Evolutionary conservation across 2,113 vertebrate species (phyloP).

Genomic region (Corythornis madagascariensis): DNA sequence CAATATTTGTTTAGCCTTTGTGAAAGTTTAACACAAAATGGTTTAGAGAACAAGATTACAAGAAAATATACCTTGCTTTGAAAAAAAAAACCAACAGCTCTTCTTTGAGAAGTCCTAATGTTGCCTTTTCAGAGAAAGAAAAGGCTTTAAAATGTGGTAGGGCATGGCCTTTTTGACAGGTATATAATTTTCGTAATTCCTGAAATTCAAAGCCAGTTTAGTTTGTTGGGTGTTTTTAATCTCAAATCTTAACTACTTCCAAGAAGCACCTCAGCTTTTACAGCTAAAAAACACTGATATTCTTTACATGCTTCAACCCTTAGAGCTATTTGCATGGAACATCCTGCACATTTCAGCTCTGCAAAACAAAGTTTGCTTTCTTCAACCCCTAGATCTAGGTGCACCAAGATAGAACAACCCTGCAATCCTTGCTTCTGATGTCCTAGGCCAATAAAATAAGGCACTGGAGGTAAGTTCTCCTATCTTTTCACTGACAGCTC

Average conservation of each 20-base stretch:
- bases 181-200: neutral
- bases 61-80: neutral
- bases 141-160: neutral
- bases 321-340: neutral
- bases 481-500: neutral
- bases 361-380: neutral
- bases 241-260: neutral
- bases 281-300: neutral
- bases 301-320: neutral
- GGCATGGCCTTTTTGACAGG: neutral
- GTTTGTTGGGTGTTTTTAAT: neutral
- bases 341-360: neutral
- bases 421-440: neutral
- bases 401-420: neutral
- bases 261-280: neutral
- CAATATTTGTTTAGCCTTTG: neutral
- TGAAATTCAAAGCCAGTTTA: neutral
- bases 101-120: neutral
- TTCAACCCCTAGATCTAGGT: neutral
- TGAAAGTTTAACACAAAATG: neutral
- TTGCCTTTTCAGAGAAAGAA: neutral
- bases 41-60: neutral
- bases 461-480: neutral
- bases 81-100: neutral
- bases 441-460: neutral